Evolutionary conservation across 2,113 vertebrate genomes (phyloP).

Genomic region (Mus pahari): DNA sequence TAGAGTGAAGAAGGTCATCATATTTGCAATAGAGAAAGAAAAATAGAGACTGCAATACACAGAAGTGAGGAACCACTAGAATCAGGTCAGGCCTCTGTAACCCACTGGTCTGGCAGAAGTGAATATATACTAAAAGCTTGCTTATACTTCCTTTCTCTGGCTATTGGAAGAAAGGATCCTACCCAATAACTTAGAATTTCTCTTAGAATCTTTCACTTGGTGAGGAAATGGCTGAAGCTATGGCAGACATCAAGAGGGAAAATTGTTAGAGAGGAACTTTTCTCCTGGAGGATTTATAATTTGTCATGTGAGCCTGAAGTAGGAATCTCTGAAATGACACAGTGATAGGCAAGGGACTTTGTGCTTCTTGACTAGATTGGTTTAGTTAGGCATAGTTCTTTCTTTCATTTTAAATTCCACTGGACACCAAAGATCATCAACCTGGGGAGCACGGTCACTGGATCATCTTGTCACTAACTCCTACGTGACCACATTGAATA

Average conservation of each 20-base stretch:
- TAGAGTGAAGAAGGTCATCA: not conserved
- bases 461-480: not conserved
- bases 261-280: not conserved
- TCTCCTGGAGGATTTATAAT: not conserved
- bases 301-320: not conserved
- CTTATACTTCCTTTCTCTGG: not conserved
- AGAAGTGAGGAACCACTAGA: not conserved
- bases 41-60: not conserved
- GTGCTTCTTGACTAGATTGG: not conserved
- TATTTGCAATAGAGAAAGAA: not conserved
- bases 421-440: not conserved
- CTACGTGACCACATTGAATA: not conserved
- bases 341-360: not conserved
- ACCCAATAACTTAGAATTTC: not conserved
- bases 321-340: not conserved
- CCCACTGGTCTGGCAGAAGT: not conserved
- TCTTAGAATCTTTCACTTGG: not conserved
- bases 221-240: not conserved
- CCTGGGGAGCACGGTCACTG: not conserved
- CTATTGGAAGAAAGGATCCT: not conserved
- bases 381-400: not conserved
- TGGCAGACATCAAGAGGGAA: too few relatives aligned
- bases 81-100: not conserved
- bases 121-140: not conserved
- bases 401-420: not conserved